Percentiles rank a stretch among this genome's conserved stretches.
These are phyloP conservation scores for Tachina fera DNA, from an alignment of 2,888 invertebrate species.

Conservation along the genomic window DNA sequence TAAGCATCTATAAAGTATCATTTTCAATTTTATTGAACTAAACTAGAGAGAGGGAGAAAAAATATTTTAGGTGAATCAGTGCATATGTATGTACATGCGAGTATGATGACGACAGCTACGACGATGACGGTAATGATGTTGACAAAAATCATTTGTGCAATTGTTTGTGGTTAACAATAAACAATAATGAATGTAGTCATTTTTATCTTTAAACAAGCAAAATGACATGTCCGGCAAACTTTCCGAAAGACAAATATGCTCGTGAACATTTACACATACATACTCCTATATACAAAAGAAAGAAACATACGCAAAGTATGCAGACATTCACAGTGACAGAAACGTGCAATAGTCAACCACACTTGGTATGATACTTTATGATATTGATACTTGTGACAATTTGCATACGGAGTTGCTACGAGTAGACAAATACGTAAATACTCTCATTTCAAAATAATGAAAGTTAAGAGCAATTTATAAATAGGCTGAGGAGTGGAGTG, in stretches of 20 bases:
- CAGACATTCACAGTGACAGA: slow-evolving; percentile 22
- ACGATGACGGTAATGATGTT: slow-evolving; percentile 6
- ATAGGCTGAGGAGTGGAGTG: too few relatives aligned
- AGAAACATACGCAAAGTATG: neutral
- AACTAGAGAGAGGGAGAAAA: neutral
- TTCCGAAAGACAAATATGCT: neutral
- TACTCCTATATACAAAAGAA: too few relatives aligned
- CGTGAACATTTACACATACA: neutral
- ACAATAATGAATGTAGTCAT: slow-evolving; percentile 61
- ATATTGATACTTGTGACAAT: slow-evolving; percentile 52
- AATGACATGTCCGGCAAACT: slow-evolving; percentile 27
- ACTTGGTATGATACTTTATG: slow-evolving; percentile 42
- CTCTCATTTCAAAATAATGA: slow-evolving; percentile 11
- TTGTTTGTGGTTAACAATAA: slow-evolving; percentile 61
- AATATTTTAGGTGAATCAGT: neutral
- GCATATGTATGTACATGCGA: neutral
- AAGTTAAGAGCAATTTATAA: slow-evolving; percentile 18
- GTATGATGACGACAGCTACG: neutral
- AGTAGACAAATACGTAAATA: neutral
- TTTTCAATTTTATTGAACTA: neutral
- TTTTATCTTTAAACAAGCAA: neutral
- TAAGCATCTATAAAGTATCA: too few relatives aligned
- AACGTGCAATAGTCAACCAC: slow-evolving; percentile 60
- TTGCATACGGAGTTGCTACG: neutral
- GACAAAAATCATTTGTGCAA: slow-evolving; percentile 46